Base-by-base conservation (phyloP, 2,888 invertebrate genomes). In the Oligia latruncula region DNA sequence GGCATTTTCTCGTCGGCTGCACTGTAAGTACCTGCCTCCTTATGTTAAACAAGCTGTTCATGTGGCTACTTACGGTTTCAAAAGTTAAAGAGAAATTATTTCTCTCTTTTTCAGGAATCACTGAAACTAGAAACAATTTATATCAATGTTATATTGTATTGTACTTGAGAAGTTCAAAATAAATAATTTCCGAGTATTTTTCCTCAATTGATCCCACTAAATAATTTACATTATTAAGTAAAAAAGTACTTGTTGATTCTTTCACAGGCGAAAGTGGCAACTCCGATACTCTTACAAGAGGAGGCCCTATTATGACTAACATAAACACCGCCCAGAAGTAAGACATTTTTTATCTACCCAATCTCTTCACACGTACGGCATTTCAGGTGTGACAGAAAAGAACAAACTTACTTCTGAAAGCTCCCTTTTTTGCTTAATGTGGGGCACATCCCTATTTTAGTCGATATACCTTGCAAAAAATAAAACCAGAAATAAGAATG, bases 381-480 rank as follows among this genome's bases (percentile, higher is more conserved):
- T 68, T 46, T 46, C 46, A 29, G 68, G 8, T 68, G 35, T 43
- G 43, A 20, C 2, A 70, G 78, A 62, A 20, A 35, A 62, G 62
- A 43, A 62, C 70, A 62, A 62, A 15, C n/a, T 80, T 46, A 71
- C 4, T 29, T 23, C 13, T 29, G 64, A 65, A 64, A 81, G 46
- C 15, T 20, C 5, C 46, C 35, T 52, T 43, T n/a, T 73, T 72
- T 46, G 4, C 20, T 46, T 20, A 35, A 20, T 46, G 11, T 11
- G 20, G 43, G 20, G 35, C 35, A 64, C 3, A 64, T 64, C 17
- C 64, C 8, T 0, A 17, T n/a, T 29, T 71, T 79, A 81, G 62
- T 71, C 35, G 62, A 81, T 81, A 55, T 40, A 4, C 1, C 40
- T 40, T 49, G n/a, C 2, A 4, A 58, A 9, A 55, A 55, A 3